Percentiles rank a stretch among this genome's conserved stretches.
Conservation (phyloP, 2,888 invertebrate genomes). For the Acleris laterana region DNA sequence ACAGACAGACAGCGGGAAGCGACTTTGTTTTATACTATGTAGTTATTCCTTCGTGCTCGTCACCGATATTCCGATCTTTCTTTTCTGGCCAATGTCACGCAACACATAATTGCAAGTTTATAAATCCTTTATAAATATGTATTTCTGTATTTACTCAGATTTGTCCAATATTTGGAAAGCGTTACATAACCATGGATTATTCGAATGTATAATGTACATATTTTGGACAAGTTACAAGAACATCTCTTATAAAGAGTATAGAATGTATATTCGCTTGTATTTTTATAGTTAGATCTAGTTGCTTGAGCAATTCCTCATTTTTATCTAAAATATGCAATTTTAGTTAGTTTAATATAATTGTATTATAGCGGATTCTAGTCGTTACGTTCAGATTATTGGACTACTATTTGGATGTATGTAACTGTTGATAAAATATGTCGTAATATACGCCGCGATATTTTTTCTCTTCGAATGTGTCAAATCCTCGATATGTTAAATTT, state of each 20-base stretch:
- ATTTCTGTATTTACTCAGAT: slow-evolving; percentile 23
- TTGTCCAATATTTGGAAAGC: slow-evolving; percentile 23
- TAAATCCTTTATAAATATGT: slow-evolving; percentile 30
- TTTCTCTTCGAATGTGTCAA: too few species aligned
- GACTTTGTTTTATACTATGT: too few species aligned
- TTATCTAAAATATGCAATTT: slow-evolving; percentile 12
- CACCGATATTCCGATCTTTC: slow-evolving; percentile 9
- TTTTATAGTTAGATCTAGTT: background rate
- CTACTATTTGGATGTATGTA: slow-evolving; percentile 1
- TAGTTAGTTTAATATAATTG: slow-evolving; percentile 17
- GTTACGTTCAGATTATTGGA: slow-evolving; percentile 4
- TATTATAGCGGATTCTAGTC: slow-evolving; percentile 6
- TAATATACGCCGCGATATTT: background rate
- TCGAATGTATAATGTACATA: slow-evolving; percentile 30
- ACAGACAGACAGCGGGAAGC: too few species aligned
- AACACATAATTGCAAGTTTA: slow-evolving; percentile 16
- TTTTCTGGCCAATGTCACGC: slow-evolving; percentile 9
- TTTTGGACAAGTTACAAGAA: slow-evolving; percentile 9
- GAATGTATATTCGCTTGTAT: slow-evolving; percentile 3
- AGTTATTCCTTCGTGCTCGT: background rate
- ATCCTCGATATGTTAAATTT: too few species aligned
- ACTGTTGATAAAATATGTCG: slow-evolving; percentile 1
- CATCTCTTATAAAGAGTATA: background rate
- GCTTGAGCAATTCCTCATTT: slow-evolving; percentile 16
- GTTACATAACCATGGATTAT: slow-evolving; percentile 25